Evolutionary conservation across 2,797 vertebrate species (phyloP).

Genomic region (Gymnoscopelus braueri): DNA sequence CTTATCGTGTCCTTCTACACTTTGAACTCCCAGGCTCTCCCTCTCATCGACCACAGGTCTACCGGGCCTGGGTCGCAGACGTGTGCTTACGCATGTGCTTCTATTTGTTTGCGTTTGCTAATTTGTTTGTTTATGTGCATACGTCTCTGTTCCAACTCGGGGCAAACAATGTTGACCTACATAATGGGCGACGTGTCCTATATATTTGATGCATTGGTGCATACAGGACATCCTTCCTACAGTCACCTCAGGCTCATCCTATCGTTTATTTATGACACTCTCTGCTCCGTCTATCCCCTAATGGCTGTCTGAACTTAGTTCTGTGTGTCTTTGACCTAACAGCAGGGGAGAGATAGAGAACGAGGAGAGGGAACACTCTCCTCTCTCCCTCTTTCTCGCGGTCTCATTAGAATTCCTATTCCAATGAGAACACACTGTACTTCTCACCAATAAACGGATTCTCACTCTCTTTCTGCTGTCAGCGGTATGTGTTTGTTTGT

Average conservation of each 20-base stretch:
- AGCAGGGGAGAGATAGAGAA: constrained; percentile 5
- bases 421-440: too few species aligned
- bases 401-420: neutral
- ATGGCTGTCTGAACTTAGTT: constrained; percentile 31
- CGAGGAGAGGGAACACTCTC: neutral
- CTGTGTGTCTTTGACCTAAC: constrained; percentile 43
- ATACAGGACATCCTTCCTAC: constrained; percentile 52
- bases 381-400: neutral
- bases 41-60: constrained; percentile 5
- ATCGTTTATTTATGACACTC: constrained; percentile 76
- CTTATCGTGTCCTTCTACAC: constrained; percentile 33
- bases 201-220: constrained; percentile 61
- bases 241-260: constrained; percentile 60
- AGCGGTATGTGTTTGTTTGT: neutral
- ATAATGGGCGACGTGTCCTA: constrained; percentile 45
- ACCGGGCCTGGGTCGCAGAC: neutral
- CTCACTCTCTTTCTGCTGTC: constrained; percentile 16
- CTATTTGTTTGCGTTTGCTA: constrained; percentile 39
- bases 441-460: too few species aligned
- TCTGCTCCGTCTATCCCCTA: constrained; percentile 51
- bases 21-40: constrained; percentile 38
- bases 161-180: constrained; percentile 57
- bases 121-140: constrained; percentile 47
- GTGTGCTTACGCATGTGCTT: constrained; percentile 21
- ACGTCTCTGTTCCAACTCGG: constrained; percentile 50